Evolutionary conservation across 2,888 invertebrate genomes (phyloP).

Genomic region (Drepana falcataria): DNA sequence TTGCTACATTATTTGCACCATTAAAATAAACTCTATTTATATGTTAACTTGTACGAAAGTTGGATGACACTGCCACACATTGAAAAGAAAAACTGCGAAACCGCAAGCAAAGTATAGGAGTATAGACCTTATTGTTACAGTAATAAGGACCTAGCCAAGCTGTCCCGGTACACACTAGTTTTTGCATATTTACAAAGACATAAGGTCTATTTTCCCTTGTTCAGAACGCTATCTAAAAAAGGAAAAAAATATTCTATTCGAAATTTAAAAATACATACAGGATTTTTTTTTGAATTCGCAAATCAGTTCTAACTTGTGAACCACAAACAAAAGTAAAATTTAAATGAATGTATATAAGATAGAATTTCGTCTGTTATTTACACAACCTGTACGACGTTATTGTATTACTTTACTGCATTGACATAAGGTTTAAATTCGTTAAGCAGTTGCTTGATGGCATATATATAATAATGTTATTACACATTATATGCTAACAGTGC

Average conservation of each 20-base stretch:
- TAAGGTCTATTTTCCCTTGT: constrained; percentile 3
- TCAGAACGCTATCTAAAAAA: background rate
- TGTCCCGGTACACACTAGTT: too few relatives aligned
- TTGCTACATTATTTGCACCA: constrained; percentile 22
- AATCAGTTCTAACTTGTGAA: constrained; percentile 1
- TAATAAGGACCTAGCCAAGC: too few relatives aligned
- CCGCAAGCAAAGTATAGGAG: background rate
- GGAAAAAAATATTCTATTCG: constrained; percentile 3
- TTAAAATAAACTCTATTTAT: constrained; percentile 22
- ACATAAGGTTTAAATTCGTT: too few relatives aligned
- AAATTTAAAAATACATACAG: constrained; percentile 3
- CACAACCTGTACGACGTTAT: too few relatives aligned
- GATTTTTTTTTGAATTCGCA: background rate
- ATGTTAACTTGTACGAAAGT: constrained; percentile 15
- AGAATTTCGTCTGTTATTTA: too few relatives aligned
- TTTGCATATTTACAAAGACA: background rate
- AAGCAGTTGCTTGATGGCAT: too few relatives aligned
- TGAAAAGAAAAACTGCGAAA: background rate
- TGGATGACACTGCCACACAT: background rate
- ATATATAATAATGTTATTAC: too few relatives aligned
- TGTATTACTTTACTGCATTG: too few relatives aligned
- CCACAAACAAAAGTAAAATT: background rate
- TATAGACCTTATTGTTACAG: background rate
- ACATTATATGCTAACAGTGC: too few relatives aligned
- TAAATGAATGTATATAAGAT: too few relatives aligned